A percentile compares a stretch with the other conserved stretches of the same genome.
phyloP scores from a whole-genome alignment of 2,113 vertebrate species.

The Thamnaconus septentrionalis region DNA sequence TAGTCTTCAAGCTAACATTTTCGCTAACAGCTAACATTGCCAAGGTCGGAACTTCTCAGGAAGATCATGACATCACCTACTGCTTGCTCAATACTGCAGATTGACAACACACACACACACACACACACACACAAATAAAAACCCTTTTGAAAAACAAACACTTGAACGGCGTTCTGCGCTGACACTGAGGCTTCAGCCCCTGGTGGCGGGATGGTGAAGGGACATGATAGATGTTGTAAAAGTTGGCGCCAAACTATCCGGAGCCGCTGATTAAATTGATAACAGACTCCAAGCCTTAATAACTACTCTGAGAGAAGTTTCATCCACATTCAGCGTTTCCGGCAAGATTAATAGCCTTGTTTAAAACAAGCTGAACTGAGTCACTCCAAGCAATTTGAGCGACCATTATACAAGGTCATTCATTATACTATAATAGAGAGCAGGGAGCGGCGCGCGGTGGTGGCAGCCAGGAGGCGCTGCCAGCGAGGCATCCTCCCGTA shows the following conservation, averaged over 20 bases:
- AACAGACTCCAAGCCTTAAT: conserved; percentile 20
- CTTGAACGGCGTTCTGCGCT: too few relatives aligned
- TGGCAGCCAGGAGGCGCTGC: too few relatives aligned
- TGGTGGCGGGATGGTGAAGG: background rate
- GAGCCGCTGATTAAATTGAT: conserved; percentile 25
- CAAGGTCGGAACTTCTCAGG: background rate
- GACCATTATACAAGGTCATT: conserved; percentile 28
- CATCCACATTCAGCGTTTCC: conserved; percentile 2
- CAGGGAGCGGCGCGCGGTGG: background rate
- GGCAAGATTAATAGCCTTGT: conserved; percentile 7
- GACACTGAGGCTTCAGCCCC: too few relatives aligned
- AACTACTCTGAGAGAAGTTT: conserved; percentile 7
- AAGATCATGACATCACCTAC: background rate
- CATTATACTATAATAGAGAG: conserved; percentile 20
- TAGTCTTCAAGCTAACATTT: too few relatives aligned
- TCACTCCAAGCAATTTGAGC: conserved; percentile 15
- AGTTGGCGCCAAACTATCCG: conserved; percentile 4
- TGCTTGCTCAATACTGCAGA: too few relatives aligned
- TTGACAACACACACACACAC: too few relatives aligned
- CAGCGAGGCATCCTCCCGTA: background rate
- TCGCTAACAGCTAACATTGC: too few relatives aligned
- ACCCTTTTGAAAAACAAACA: too few relatives aligned
- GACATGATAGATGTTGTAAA: conserved; percentile 9
- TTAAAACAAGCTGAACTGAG: conserved; percentile 20
- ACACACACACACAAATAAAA: too few relatives aligned